Conservation (phyloP, 1,140 invertebrate species). For the Pteromalus puparum region DNA sequence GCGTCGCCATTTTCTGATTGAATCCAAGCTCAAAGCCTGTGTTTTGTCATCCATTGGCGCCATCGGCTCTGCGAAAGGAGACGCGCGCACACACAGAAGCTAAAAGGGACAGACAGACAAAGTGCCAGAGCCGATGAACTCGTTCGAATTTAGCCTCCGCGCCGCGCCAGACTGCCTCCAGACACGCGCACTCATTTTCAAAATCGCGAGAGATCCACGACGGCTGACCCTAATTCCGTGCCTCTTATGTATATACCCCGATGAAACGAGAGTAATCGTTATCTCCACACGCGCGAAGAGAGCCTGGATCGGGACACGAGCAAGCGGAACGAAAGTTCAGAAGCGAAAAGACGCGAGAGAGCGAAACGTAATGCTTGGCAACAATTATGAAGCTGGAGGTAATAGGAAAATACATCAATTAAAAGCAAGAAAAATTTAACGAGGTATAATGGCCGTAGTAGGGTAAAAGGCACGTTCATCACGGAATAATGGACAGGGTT, state of each 20-base stretch:
- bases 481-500: conserved; percentile 49
- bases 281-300: not conserved
- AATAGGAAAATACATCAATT: conserved; percentile 55
- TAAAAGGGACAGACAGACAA: conserved; percentile 19
- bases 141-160: conserved; percentile 24
- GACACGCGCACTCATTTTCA: not conserved
- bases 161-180: not conserved
- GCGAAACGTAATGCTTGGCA: conserved; percentile 46
- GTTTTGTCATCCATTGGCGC: conserved; percentile 68
- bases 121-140: conserved; percentile 22
- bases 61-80: conserved; percentile 40
- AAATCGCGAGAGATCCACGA: not conserved
- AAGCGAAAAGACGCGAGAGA: conserved; percentile 7
- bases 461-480: conserved; percentile 51
- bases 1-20: conserved; percentile 68
- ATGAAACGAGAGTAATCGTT: not conserved
- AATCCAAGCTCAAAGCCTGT: conserved; percentile 67
- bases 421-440: conserved; percentile 56
- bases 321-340: conserved; percentile 29
- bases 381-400: conserved; percentile 48
- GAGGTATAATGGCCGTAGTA: conserved; percentile 47
- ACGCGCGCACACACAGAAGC: conserved; percentile 27
- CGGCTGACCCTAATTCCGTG: not conserved
- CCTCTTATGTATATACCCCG: not conserved
- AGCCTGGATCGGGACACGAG: not conserved